Evolutionary conservation across 2,113 vertebrate species (phyloP).

Genomic region (Verasper variegatus): DNA sequence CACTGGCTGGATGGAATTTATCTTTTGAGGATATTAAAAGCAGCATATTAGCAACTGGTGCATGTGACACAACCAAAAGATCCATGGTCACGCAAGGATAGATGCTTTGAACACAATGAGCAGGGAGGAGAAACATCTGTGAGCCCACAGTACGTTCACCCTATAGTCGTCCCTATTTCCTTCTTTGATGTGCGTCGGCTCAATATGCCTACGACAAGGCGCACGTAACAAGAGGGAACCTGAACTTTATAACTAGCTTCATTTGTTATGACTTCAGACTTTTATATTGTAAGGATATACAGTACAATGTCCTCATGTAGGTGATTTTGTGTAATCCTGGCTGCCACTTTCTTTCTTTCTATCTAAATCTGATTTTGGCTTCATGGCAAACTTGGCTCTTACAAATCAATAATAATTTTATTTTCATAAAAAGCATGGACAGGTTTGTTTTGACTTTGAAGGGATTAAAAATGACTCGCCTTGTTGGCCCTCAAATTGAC

Average conservation of each 20-base stretch:
- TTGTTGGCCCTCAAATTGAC: not conserved
- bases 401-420: no score
- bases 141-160: conserved; percentile 4
- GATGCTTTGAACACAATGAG: conserved; percentile 42
- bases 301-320: not conserved
- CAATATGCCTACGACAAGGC: conserved; percentile 7
- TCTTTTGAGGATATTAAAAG: conserved; percentile 78
- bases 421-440: no score
- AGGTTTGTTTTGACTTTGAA: conserved; percentile 18
- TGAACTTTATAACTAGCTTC: conserved; percentile 6
- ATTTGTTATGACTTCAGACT: not conserved
- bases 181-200: conserved; percentile 6
- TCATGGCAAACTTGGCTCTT: not conserved
- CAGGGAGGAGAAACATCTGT: conserved; percentile 42
- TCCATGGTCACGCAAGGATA: conserved; percentile 57
- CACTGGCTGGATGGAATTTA: conserved; percentile 75
- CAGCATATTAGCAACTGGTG: conserved; percentile 73
- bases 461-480: not conserved
- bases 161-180: not conserved
- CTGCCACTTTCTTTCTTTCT: not conserved
- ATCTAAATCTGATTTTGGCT: conserved; percentile 9
- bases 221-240: not conserved
- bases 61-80: conserved; percentile 60
- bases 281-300: not conserved
- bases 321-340: conserved; percentile 13